Evolutionary conservation across 1,140 invertebrate genomes (phyloP).

Genomic region (Goniozus legneri): DNA sequence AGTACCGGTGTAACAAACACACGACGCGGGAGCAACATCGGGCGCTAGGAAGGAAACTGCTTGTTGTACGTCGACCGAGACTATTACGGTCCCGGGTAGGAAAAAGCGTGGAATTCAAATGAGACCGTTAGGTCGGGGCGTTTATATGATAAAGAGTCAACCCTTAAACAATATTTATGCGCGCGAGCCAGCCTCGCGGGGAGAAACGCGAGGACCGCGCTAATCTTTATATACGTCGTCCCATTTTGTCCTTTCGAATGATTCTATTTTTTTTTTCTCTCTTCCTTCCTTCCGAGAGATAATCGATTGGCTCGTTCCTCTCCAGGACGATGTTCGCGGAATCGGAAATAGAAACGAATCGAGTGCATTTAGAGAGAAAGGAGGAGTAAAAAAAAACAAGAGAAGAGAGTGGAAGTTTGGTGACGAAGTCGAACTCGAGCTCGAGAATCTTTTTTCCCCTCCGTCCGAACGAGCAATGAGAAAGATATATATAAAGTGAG

Average conservation of each 20-base stretch:
- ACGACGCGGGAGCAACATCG: background rate
- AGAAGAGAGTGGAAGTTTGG: no score
- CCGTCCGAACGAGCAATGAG: no score
- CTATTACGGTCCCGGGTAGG: conserved; percentile 17
- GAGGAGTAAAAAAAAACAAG: no score
- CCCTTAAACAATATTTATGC: conserved; percentile 36
- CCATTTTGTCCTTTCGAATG: no score
- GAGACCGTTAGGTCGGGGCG: conserved; percentile 24
- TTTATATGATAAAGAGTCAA: conserved; percentile 37
- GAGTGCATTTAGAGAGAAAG: no score
- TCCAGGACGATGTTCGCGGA: no score
- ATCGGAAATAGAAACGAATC: no score
- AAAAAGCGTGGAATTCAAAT: conserved; percentile 36
- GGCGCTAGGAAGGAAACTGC: conserved; percentile 15
- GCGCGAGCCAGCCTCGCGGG: no score
- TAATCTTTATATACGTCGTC: conserved; percentile 16
- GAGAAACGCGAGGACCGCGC: conserved; percentile 27
- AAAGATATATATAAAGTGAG: no score
- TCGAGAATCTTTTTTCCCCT: no score
- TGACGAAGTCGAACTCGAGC: no score
- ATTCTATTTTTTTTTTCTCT: background rate
- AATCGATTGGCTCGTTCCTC: no score
- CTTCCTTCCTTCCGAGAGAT: background rate
- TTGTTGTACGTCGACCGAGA: conserved; percentile 28
- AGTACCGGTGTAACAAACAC: background rate